These are phyloP conservation scores for Tor tambroides DNA, from an alignment of 2,113 vertebrate species.

Conservation along the genomic window DNA sequence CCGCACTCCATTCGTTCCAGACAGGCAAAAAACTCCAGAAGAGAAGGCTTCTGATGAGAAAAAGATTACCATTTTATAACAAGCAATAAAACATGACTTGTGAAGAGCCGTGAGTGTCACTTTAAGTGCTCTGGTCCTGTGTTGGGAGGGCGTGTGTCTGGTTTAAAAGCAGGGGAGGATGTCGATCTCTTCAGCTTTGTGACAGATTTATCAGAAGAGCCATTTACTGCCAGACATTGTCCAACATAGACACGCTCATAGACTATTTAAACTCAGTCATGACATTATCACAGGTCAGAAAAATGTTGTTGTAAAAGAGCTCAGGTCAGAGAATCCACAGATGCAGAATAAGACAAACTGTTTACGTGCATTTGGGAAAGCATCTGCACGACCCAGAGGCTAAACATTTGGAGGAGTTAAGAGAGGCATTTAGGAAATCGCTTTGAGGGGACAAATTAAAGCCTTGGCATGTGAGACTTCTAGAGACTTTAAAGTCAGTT, in stretches of 20 bases:
- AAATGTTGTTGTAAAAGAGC: constrained; percentile 41
- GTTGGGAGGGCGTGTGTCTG: constrained; percentile 3
- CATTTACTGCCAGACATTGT: constrained; percentile 11
- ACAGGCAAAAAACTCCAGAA: not conserved
- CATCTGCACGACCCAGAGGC: not conserved
- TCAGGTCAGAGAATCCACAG: constrained; percentile 46
- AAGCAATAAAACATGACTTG: constrained; percentile 31
- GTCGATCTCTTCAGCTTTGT: constrained; percentile 26
- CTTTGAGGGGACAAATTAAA: not conserved
- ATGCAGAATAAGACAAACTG: constrained; percentile 9
- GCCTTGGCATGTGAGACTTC: not conserved
- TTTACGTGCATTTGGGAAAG: constrained; percentile 22
- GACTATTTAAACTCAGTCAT: constrained; percentile 37
- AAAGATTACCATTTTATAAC: constrained; percentile 29
- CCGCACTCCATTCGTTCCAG: not conserved
- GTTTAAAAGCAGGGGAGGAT: constrained; percentile 13
- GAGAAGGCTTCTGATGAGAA: not conserved
- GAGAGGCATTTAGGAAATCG: constrained; percentile 13
- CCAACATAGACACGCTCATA: constrained; percentile 35
- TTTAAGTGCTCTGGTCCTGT: constrained; percentile 19
- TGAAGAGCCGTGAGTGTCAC: constrained; percentile 10
- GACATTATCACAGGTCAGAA: constrained; percentile 48
- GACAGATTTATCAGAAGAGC: constrained; percentile 45
- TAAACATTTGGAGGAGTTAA: constrained; percentile 24
- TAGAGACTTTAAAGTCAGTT: not conserved